A percentile compares a stretch with the other conserved stretches of the same genome.
Conservation (phyloP, 1,140 invertebrate species). For the Mya arenaria region DNA sequence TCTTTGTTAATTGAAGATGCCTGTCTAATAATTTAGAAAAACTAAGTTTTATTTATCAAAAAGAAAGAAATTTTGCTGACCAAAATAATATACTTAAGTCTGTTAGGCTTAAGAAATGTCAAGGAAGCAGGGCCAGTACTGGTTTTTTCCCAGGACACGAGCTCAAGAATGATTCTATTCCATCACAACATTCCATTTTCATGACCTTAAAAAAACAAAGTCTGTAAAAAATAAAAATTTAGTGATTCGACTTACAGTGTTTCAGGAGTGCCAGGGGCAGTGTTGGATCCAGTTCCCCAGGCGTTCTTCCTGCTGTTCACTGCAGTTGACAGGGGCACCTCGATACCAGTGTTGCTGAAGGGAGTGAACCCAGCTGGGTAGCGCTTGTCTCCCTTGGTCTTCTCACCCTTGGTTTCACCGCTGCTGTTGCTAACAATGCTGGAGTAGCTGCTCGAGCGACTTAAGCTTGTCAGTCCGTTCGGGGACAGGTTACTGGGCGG, state of each 20-base stretch:
- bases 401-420: slow-evolving; percentile 42
- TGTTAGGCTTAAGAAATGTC: too few species aligned
- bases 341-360: slow-evolving; percentile 53
- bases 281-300: slow-evolving; percentile 20
- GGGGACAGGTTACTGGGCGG: slow-evolving; percentile 55
- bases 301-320: slow-evolving; percentile 36
- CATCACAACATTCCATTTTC: too few species aligned
- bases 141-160: too few species aligned
- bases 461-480: slow-evolving; percentile 66
- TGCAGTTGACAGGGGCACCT: slow-evolving; percentile 9
- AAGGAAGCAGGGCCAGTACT: too few species aligned
- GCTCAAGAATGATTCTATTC: too few species aligned
- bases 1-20: too few species aligned
- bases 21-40: too few species aligned
- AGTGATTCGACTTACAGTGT: slow-evolving; percentile 58
- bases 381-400: slow-evolving; percentile 57
- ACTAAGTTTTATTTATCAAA: too few species aligned
- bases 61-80: too few species aligned
- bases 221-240: too few species aligned
- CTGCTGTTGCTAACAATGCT: slow-evolving; percentile 76
- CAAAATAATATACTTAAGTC: too few species aligned
- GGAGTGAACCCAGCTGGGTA: slow-evolving; percentile 57
- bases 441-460: slow-evolving; percentile 75
- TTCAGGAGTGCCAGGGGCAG: slow-evolving; percentile 57
- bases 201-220: too few species aligned